Evolutionary conservation across 2,113 vertebrate genomes (phyloP), one percentile per base, ranked within the genome.

Genomic region (Oncorhynchus keta): DNA sequence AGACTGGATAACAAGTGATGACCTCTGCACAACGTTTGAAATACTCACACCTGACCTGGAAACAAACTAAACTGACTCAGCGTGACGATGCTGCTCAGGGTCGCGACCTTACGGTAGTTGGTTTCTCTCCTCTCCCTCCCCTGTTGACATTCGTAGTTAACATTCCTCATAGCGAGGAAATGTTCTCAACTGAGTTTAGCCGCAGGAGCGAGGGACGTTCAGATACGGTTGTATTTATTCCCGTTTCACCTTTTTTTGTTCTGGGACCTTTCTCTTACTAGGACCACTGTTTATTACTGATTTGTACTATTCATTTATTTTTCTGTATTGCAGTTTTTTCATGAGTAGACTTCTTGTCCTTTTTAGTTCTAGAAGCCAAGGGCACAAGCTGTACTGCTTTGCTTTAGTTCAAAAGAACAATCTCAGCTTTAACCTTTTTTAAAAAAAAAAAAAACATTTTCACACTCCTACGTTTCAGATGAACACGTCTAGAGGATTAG

Each of bases 1-100:
- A 94, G 93, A 95, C 95, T 99, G 95, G 95, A 96, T 94, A 96
- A 93, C 95, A 96, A 97, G 93, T 98, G 95, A 94, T 86, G 89
- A 90, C 90, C 89, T 90, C 68, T 84, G 89, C 90, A 85, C 90
- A 91, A 86, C 80, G 90, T 91, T 72, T n/a, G n/a, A 92, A 59
- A 62, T 30, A 48, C 64, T 86, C 80, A 84, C 78, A 77, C 71
- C 77, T 83, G 82, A 76, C 71, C 79, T 83, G 82, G 80, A 84
- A 79, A 35, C 48, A 55, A 74, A 64, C 9, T 28, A 62, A 84
- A 75, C 77, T 69, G 4, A 7, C 76, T 76, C 62, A 79, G 75
- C 4, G 14, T 18, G 51, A 55, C 81, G 71, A 81, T 76, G 14
- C 72, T 24, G 51, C 51, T 55, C 51, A 5, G 35, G 78, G 78